These are phyloP conservation scores for Caenorhabditis doughertyi DNA, from an alignment of 2,888 invertebrate species.

Conservation along the genomic window DNA sequence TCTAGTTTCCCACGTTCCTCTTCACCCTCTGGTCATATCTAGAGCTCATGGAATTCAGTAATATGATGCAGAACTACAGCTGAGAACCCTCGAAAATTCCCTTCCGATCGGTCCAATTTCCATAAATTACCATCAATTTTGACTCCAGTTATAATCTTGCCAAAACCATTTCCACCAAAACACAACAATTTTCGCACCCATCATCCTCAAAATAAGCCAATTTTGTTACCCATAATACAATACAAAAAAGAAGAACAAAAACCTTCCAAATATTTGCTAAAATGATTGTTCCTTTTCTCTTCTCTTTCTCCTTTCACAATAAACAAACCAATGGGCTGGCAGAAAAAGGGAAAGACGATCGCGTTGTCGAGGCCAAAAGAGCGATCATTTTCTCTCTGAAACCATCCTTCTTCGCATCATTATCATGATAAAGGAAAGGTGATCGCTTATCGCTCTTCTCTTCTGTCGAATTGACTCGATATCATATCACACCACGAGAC, in stretches of 20 bases:
- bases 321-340: constrained; percentile 5
- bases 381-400: constrained; percentile 29
- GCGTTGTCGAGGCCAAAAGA: constrained; percentile 23
- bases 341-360: constrained; percentile 9
- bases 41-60: too few species aligned
- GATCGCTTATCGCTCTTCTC: constrained; percentile 38
- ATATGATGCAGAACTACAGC: too few species aligned
- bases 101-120: too few species aligned
- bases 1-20: too few species aligned
- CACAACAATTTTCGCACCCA: neutral
- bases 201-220: neutral
- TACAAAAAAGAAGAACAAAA: constrained; percentile 32
- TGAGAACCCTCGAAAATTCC: too few species aligned
- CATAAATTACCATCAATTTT: too few species aligned
- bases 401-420: neutral
- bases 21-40: too few species aligned
- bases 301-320: neutral
- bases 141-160: too few species aligned
- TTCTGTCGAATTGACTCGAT: constrained; percentile 20
- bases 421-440: neutral
- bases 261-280: constrained; percentile 46
- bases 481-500: constrained; percentile 51
- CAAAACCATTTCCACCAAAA: too few species aligned
- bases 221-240: neutral
- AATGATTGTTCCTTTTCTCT: constrained; percentile 27